Conservation (phyloP, 2,113 vertebrate genomes). For the Falco punctatus region DNA sequence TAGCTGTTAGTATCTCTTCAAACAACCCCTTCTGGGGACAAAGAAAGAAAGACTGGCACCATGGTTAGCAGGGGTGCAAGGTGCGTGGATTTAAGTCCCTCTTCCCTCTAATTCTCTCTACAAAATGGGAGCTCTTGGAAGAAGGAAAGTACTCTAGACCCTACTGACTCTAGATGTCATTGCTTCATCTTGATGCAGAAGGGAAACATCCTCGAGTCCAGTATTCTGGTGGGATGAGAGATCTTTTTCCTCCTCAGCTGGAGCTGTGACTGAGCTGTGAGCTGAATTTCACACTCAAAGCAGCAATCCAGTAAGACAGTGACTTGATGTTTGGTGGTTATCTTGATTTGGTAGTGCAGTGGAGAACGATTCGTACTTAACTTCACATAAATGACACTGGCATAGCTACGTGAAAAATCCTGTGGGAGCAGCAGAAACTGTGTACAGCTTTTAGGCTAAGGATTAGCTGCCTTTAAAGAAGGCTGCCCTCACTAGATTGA, state of each 20-base stretch:
- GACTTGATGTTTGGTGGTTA: constrained; percentile 19
- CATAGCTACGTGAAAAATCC: not conserved
- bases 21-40: not conserved
- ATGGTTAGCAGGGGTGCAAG: not conserved
- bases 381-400: not conserved
- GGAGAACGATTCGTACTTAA: not conserved
- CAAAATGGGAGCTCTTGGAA: not conserved
- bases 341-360: constrained; percentile 36
- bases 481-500: not conserved
- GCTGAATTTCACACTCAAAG: not conserved
- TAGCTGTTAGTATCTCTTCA: not conserved
- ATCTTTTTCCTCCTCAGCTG: not conserved
- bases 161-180: not conserved
- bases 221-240: not conserved
- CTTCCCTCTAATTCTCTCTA: not conserved
- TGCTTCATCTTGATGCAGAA: not conserved
- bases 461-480: constrained; percentile 39
- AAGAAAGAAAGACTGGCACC: not conserved
- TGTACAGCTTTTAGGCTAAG: constrained; percentile 4
- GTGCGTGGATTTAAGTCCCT: not conserved
- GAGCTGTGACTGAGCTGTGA: not conserved
- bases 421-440: not conserved
- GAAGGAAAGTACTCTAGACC: not conserved
- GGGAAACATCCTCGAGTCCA: not conserved
- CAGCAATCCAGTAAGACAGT: not conserved